phyloP scores from a whole-genome alignment of 2,113 vertebrate genomes.

The Ciconia maguari region DNA sequence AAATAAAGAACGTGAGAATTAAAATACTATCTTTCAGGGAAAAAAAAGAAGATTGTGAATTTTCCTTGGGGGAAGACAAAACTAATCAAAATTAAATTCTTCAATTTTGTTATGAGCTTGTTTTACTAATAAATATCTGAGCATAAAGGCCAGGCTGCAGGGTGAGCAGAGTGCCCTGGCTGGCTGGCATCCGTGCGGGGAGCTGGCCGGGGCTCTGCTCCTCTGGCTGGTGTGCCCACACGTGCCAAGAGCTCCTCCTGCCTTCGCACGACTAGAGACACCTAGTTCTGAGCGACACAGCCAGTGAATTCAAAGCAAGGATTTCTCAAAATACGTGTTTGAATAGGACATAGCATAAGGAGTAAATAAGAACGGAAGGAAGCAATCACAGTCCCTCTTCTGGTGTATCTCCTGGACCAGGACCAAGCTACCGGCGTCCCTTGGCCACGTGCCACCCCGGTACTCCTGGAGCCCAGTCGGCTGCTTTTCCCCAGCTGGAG shows the following conservation, averaged over 20 bases:
- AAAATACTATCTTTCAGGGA: background rate
- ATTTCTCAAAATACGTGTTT: background rate
- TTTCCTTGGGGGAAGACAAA: constrained; percentile 11
- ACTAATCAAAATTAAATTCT: background rate
- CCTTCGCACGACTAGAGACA: accelerated
- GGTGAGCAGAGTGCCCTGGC: background rate
- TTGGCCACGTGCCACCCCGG: background rate
- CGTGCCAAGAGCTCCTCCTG: background rate
- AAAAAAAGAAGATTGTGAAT: background rate
- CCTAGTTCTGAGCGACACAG: accelerated
- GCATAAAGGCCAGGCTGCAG: background rate
- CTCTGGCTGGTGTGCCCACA: background rate
- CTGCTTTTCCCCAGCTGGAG: background rate
- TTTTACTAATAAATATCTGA: background rate
- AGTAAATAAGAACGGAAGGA: background rate
- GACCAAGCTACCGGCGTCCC: background rate
- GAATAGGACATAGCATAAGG: background rate
- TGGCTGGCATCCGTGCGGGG: background rate
- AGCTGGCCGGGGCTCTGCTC: background rate
- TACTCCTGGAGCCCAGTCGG: background rate
- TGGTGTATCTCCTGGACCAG: background rate
- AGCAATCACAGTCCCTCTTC: background rate
- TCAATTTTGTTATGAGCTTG: background rate
- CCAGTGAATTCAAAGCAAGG: background rate
- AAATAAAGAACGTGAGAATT: background rate